A percentile compares a stretch with the other conserved stretches of the same genome.
These are phyloP conservation scores for Eulemur rufifrons DNA, from an alignment of 2,113 vertebrate genomes.

Conservation along the genomic window DNA sequence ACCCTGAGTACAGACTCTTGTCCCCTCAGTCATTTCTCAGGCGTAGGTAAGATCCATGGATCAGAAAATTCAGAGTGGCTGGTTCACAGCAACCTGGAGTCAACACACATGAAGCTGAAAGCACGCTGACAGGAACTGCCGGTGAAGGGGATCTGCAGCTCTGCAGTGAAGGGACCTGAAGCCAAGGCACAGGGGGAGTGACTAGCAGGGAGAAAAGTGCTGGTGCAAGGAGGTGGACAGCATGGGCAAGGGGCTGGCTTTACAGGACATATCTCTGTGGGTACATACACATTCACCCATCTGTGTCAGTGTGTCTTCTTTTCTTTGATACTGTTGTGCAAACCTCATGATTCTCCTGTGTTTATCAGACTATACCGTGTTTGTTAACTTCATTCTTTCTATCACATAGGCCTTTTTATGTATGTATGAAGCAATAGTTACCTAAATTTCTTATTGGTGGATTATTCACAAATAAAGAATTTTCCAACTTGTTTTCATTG, in stretches of 20 bases:
- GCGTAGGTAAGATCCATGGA: not conserved
- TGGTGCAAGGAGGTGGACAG: too few relatives aligned
- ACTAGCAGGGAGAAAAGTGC: too few relatives aligned
- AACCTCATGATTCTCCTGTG: not conserved
- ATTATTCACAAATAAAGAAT: not conserved
- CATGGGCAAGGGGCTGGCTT: too few relatives aligned
- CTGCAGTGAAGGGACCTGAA: not conserved
- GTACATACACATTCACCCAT: too few relatives aligned
- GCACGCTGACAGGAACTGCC: not conserved
- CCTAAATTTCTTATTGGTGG: not conserved
- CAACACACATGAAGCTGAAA: not conserved
- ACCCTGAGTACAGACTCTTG: too few relatives aligned
- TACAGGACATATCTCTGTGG: too few relatives aligned
- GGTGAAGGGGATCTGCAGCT: not conserved
- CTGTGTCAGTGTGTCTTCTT: too few relatives aligned
- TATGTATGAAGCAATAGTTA: not conserved
- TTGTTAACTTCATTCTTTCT: too few relatives aligned
- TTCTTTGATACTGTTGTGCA: too few relatives aligned
- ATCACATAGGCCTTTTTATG: rapidly evolving
- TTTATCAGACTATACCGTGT: too few relatives aligned
- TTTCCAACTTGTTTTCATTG: not conserved
- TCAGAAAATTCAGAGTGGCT: not conserved
- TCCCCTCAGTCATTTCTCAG: not conserved
- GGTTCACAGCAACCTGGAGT: not conserved
- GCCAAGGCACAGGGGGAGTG: too few relatives aligned